Conservation (phyloP, 2,113 vertebrate genomes). For the Neogobius melanostomus region DNA sequence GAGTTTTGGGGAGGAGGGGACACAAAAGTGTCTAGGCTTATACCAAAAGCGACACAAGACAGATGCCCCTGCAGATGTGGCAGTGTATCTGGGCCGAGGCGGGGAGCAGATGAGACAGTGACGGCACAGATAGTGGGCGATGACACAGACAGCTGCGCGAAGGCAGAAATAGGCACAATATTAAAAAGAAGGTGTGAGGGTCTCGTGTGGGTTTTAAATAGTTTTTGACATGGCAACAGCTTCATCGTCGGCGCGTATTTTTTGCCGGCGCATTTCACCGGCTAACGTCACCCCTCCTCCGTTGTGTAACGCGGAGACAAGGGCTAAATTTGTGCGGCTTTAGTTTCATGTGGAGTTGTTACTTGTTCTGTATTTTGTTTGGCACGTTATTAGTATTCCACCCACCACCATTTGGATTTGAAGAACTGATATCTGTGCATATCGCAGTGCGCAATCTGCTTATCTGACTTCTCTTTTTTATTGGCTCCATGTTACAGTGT, state of each 20-base stretch:
- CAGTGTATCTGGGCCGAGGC: background rate
- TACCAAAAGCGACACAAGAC: background rate
- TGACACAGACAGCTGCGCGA: constrained; percentile 5
- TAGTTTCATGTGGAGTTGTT: background rate
- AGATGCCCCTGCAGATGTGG: background rate
- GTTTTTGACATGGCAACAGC: constrained; percentile 30
- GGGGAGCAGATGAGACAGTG: constrained; percentile 1
- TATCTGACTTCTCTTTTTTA: no score
- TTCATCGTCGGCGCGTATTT: constrained; percentile 40
- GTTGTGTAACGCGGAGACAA: constrained; percentile 40
- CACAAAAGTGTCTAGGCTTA: background rate
- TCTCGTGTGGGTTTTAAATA: constrained; percentile 7
- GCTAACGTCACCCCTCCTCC: constrained; percentile 21
- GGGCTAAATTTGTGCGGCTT: constrained; percentile 27
- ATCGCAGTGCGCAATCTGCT: no score
- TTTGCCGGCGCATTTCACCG: constrained; percentile 40
- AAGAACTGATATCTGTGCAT: no score
- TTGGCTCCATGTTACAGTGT: no score
- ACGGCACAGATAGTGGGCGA: background rate
- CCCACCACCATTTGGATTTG: background rate
- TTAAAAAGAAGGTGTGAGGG: background rate
- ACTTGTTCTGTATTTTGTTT: background rate
- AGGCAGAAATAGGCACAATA: constrained; percentile 4
- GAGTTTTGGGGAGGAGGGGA: background rate
- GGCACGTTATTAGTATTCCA: background rate